A percentile compares a stretch with the other conserved stretches of the same genome.
phyloP scores from a whole-genome alignment of 92 coral and sea anemone genomes.

The Phenganax stokvisi region DNA sequence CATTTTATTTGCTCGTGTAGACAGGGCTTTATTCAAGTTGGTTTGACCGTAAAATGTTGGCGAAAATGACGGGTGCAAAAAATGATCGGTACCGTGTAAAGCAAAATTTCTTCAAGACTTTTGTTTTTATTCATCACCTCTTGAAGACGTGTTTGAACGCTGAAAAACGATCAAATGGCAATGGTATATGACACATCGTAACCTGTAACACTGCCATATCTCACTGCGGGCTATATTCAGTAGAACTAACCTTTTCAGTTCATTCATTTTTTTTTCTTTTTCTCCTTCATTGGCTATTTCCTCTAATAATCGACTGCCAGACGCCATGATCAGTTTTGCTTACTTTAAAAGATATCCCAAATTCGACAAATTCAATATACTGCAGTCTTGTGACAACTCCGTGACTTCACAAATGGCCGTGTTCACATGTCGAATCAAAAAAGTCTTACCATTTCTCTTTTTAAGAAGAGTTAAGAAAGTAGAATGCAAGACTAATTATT shows the following conservation, averaged over 20 bases:
- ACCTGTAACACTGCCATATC: not conserved
- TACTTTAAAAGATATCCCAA: not conserved
- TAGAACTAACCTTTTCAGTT: conserved; percentile 1
- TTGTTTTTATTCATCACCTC: conserved; percentile 67
- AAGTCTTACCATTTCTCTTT: too few relatives aligned
- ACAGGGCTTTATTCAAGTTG: too few relatives aligned
- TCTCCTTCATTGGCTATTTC: not conserved
- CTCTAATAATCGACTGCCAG: not conserved
- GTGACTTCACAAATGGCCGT: too few relatives aligned
- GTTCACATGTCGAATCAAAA: too few relatives aligned
- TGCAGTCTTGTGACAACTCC: too few relatives aligned
- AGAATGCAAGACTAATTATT: too few relatives aligned
- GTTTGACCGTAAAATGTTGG: too few relatives aligned
- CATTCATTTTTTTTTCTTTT: not conserved
- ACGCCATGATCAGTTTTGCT: not conserved
- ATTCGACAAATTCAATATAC: not conserved
- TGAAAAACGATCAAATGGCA: conserved; percentile 9
- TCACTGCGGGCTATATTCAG: not conserved
- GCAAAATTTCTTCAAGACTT: conserved; percentile 72
- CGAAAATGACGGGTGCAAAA: too few relatives aligned
- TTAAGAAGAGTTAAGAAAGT: too few relatives aligned
- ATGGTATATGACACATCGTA: too few relatives aligned
- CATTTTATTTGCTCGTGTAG: too few relatives aligned
- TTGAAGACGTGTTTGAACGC: conserved; percentile 65
- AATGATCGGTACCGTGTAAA: conserved; percentile 51